phyloP scores from a whole-genome alignment of 2,113 vertebrate genomes.

The Otolemur garnettii region DNA sequence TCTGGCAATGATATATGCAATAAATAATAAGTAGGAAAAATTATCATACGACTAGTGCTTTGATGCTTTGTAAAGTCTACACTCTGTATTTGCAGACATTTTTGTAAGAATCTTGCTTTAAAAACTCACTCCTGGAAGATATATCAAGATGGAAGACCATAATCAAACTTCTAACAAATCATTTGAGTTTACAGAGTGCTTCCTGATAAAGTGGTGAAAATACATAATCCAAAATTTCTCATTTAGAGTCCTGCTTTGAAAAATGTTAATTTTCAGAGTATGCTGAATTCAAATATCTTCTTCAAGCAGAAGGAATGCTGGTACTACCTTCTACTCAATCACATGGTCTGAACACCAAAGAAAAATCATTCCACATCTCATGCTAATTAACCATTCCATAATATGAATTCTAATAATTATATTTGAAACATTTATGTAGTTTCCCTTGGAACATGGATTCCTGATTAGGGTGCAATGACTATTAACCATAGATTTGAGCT shows the following conservation, averaged over 20 bases:
- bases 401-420: not conserved
- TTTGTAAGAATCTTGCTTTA: not conserved
- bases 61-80: not conserved
- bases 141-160: not conserved
- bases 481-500: not conserved
- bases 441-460: not conserved
- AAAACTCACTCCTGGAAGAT: not conserved
- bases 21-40: not conserved
- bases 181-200: not conserved
- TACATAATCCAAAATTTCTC: not conserved
- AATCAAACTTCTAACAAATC: not conserved
- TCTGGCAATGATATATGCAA: not conserved
- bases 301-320: not conserved
- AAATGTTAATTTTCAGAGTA: not conserved
- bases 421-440: not conserved
- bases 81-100: not conserved
- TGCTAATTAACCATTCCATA: not conserved
- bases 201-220: not conserved
- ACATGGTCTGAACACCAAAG: conserved; percentile 2
- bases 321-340: not conserved
- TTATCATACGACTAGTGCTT: not conserved
- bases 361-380: not conserved
- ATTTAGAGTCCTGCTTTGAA: not conserved
- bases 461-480: not conserved
- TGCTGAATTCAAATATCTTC: not conserved